These are phyloP conservation scores for Stichopus horrens DNA, from an alignment of 53 echinoderm and acorn worm genomes.

Conservation along the genomic window DNA sequence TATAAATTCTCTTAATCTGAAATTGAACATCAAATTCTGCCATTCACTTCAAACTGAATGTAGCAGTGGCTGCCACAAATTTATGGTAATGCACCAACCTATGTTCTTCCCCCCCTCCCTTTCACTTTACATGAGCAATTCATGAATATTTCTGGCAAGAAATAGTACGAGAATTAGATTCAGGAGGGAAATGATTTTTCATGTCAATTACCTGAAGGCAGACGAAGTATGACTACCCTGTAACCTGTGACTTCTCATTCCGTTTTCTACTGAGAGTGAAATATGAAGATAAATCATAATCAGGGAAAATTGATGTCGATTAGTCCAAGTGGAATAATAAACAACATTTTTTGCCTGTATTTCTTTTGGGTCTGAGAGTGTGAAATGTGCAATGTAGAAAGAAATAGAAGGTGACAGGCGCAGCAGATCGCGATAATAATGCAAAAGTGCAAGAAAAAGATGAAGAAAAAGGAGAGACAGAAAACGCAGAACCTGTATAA, in stretches of 20 bases:
- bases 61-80: not conserved
- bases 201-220: not conserved
- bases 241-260: conserved; percentile 7
- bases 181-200: not conserved
- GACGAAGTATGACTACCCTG: conserved; percentile 7
- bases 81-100: not conserved
- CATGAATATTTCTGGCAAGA: not conserved
- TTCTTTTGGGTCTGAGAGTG: not conserved
- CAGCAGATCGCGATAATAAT: not conserved
- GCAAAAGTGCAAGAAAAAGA: not conserved
- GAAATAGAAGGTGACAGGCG: not conserved
- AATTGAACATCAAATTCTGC: not conserved
- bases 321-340: conserved; percentile 7
- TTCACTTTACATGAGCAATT: not conserved
- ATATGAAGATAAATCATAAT: conserved; percentile 2
- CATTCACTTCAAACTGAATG: not conserved
- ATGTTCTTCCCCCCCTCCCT: not conserved
- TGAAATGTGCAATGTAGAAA: not conserved
- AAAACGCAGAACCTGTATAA: not conserved
- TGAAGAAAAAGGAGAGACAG: not conserved
- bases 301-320: not conserved
- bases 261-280: not conserved
- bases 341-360: not conserved
- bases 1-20: not conserved
- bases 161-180: not conserved